Conservation (phyloP, 2,797 vertebrate genomes). For the Parambassis ranga region DNA sequence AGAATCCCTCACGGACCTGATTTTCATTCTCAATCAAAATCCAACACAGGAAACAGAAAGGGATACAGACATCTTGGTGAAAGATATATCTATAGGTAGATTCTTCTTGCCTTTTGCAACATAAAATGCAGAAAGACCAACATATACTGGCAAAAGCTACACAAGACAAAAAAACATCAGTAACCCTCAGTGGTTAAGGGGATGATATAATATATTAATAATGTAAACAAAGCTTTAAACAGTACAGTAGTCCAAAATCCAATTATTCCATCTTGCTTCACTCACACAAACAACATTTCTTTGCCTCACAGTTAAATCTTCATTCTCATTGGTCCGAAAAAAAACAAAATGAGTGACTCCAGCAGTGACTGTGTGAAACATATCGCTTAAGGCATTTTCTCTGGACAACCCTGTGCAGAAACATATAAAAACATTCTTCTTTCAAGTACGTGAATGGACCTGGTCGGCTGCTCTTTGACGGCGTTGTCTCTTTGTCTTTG, state of each 20-base stretch:
- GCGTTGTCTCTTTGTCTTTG: slow-evolving; percentile 1
- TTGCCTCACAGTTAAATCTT: slow-evolving; percentile 55
- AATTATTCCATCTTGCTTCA: slow-evolving; percentile 47
- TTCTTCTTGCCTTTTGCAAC: slow-evolving; percentile 73
- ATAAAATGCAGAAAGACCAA: slow-evolving; percentile 69
- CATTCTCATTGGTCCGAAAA: slow-evolving; percentile 65
- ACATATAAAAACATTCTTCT: slow-evolving; percentile 67
- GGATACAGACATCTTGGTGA: slow-evolving; percentile 63
- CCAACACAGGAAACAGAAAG: slow-evolving; percentile 54
- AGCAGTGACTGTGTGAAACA: slow-evolving; percentile 44
- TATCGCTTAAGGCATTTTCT: slow-evolving; percentile 76
- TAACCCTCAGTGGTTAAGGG: slow-evolving; percentile 62
- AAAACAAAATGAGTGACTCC: slow-evolving; percentile 23
- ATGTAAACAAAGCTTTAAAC: slow-evolving; percentile 82
- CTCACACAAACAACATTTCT: slow-evolving; percentile 31
- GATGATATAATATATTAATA: slow-evolving; percentile 83
- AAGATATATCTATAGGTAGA: slow-evolving; percentile 81
- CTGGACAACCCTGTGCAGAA: slow-evolving; percentile 78
- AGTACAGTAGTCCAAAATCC: slow-evolving; percentile 73
- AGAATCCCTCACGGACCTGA: slow-evolving; percentile 65
- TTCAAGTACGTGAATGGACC: slow-evolving; percentile 66
- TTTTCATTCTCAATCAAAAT: slow-evolving; percentile 76
- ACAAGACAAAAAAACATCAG: slow-evolving; percentile 60
- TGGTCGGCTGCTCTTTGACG: slow-evolving; percentile 37
- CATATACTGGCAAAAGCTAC: slow-evolving; percentile 71